Evolutionary conservation across 2,888 invertebrate species (phyloP).

Genomic region (Saturnia japonica): DNA sequence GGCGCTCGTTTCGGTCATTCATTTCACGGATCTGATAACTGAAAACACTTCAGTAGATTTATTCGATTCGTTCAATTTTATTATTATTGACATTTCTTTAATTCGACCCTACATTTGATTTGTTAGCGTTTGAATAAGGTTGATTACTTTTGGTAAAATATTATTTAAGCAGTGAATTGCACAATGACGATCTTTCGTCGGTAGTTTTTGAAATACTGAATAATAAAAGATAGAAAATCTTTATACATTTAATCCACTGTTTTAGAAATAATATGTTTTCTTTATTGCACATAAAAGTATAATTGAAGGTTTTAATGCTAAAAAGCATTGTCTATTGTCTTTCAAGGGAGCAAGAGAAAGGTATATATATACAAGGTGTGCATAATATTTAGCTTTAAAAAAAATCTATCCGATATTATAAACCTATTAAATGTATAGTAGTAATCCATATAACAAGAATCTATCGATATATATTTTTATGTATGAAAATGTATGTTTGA

Average conservation of each 20-base stretch:
- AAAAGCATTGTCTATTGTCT: too few relatives aligned
- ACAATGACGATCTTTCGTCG: background rate
- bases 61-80: background rate
- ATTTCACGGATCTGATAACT: conserved; percentile 3
- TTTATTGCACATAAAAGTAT: too few relatives aligned
- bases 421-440: too few relatives aligned
- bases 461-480: too few relatives aligned
- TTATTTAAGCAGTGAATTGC: background rate
- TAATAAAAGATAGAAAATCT: background rate
- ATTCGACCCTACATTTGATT: background rate
- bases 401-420: too few relatives aligned
- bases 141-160: background rate
- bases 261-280: too few relatives aligned
- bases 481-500: too few relatives aligned
- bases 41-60: background rate
- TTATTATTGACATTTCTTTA: background rate
- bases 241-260: background rate
- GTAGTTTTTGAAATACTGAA: background rate
- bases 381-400: too few relatives aligned
- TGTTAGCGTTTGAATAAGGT: background rate
- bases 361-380: too few relatives aligned
- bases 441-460: too few relatives aligned
- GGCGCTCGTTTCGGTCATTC: conserved; percentile 11
- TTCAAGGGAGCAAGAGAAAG: too few relatives aligned
- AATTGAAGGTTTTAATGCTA: too few relatives aligned